phyloP scores from a whole-genome alignment of 2,888 invertebrate genomes.

The Ornithoptera priamus region DNA sequence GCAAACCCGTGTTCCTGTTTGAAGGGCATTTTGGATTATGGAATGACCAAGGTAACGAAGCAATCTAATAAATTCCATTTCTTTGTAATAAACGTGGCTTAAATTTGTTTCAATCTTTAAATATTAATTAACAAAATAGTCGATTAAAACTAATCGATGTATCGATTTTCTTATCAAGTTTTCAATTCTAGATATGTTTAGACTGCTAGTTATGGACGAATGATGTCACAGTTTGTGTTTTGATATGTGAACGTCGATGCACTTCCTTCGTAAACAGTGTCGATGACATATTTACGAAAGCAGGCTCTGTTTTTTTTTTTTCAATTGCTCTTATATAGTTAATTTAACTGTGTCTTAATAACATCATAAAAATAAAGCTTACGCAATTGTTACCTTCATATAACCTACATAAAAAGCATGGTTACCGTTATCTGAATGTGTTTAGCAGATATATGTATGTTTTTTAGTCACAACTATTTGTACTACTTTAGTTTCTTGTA shows the following conservation, averaged over 20 bases:
- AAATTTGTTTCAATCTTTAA: too few species aligned
- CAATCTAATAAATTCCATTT: too few species aligned
- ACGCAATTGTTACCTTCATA: background rate
- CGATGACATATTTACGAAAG: slow-evolving; percentile 6
- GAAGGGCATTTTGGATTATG: too few species aligned
- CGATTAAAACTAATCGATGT: slow-evolving; percentile 17
- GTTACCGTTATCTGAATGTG: too few species aligned
- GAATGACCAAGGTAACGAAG: too few species aligned
- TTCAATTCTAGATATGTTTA: background rate
- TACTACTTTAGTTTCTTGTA: background rate
- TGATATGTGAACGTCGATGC: slow-evolving; percentile 13
- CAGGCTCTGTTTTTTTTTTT: background rate
- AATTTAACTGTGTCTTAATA: background rate
- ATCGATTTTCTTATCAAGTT: slow-evolving; percentile 4
- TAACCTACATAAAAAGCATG: background rate
- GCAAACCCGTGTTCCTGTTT: too few species aligned
- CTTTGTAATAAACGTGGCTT: too few species aligned
- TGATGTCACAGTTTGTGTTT: slow-evolving; percentile 6
- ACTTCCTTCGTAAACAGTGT: slow-evolving; percentile 10
- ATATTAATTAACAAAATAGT: slow-evolving; percentile 18
- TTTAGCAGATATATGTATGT: too few species aligned
- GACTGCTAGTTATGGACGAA: background rate
- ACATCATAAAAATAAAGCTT: background rate
- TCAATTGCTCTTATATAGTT: slow-evolving; percentile 3
- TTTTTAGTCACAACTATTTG: too few species aligned